Base-by-base conservation (phyloP, 2,113 vertebrate species). In the Tapirus terrestris region DNA sequence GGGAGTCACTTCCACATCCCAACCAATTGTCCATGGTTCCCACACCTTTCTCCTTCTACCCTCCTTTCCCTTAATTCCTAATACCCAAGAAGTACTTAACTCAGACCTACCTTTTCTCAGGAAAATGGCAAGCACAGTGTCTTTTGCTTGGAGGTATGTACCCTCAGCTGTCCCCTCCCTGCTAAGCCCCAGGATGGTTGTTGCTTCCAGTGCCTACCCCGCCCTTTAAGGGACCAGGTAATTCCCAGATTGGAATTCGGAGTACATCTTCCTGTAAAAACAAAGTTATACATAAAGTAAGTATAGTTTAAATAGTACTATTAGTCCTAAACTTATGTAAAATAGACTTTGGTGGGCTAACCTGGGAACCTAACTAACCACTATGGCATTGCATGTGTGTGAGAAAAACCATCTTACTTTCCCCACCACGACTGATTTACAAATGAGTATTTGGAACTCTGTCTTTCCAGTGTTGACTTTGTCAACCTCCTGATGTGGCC, bases 121-220 rank as follows among this genome's bases (percentile, higher is more conserved):
- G 80, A 23, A 45, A 8, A 11, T 2, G 23, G 12, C 5, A 0
- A 6, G 36, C 73, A 27, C 3, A 0, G 6, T 39, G n/a, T 81
- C 39, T 14, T 25, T 2, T 17, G 45, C 48, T 39, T 48, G 65
- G 48, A 48, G 1, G n/a, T 20, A 0, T 11, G 3, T 11, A 5
- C 14, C 31, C 13, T 84, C 77, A 4, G n/a, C 33, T 17, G 0
- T 10, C 58, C 48, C 72, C 14, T 48, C 51, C 16, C 75, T n/a
- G 14, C 16, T 6, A 18, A 51, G 56, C 9, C 31, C 43, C 72
- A 11, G 0, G 6, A 14, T 7, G 70, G 70, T 3, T 45, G 4
- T 29, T 5, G 18, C 9, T n/a, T 76, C 61, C 70, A 45, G 53
- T 5, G 17, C 17, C 36, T 12, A 8, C 60, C 27, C 27, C 48